Evolutionary conservation across 2,888 invertebrate species (phyloP).

Genomic region (Zeuzera pyrina): DNA sequence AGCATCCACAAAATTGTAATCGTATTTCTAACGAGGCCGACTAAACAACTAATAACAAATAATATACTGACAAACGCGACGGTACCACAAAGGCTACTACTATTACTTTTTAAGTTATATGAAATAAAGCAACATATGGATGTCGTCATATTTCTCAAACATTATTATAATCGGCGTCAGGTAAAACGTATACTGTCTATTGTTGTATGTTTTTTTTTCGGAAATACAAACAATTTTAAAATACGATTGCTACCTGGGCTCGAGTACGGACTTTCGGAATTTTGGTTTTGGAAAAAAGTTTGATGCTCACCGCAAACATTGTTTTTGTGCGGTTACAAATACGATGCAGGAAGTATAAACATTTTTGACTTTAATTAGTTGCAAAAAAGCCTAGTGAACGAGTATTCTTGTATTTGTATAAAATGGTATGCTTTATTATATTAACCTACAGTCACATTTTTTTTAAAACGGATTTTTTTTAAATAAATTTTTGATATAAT

Average conservation of each 20-base stretch:
- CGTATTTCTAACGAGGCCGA: constrained; percentile 43
- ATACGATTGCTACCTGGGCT: constrained; percentile 64
- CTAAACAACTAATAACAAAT: constrained; percentile 51
- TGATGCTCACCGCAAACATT: constrained; percentile 68
- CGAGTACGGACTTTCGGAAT: constrained; percentile 64
- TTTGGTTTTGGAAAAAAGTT: constrained; percentile 55
- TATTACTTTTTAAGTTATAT: constrained; percentile 21
- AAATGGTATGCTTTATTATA: no score
- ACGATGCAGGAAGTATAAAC: no score
- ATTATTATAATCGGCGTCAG: constrained; percentile 68
- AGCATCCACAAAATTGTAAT: constrained; percentile 47
- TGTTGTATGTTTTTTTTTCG: constrained; percentile 49
- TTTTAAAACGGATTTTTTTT: no score
- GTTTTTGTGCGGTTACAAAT: constrained; percentile 48
- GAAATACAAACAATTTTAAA: constrained; percentile 67
- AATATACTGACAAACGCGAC: constrained; percentile 39
- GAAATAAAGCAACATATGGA: constrained; percentile 50
- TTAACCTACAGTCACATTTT: no score
- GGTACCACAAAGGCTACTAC: constrained; percentile 18
- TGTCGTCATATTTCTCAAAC: constrained; percentile 65
- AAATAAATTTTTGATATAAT: no score
- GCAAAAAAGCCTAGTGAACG: no score
- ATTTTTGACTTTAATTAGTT: constrained; percentile 1
- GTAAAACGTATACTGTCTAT: constrained; percentile 53
- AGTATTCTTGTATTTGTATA: no score